phyloP scores from a whole-genome alignment of 92 coral and sea anemone genomes.

The Siderastrea radians region DNA sequence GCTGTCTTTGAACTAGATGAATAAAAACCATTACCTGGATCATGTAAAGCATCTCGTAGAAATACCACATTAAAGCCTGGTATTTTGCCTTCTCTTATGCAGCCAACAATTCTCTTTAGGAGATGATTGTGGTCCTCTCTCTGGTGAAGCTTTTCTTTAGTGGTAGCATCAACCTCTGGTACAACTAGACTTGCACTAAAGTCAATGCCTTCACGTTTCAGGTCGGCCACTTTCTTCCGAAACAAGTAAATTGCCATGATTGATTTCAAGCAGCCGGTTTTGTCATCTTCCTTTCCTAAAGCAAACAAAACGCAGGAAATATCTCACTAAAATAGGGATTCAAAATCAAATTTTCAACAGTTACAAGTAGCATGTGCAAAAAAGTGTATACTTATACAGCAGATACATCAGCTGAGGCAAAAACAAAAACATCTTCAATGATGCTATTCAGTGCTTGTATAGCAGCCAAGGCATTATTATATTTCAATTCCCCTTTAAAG shows the following conservation, averaged over 20 bases:
- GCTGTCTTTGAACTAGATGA: background rate
- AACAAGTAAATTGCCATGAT: constrained; percentile 61
- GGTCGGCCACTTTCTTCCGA: constrained; percentile 11
- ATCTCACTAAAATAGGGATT: too few species aligned
- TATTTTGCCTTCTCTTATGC: constrained; percentile 18
- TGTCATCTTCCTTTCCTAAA: constrained; percentile 58
- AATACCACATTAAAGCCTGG: background rate
- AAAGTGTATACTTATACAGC: too few species aligned
- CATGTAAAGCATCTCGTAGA: constrained; percentile 16
- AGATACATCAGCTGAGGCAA: too few species aligned
- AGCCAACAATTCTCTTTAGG: constrained; percentile 20
- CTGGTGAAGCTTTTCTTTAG: constrained; percentile 38
- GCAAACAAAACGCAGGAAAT: too few species aligned
- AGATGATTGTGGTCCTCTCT: constrained; percentile 49
- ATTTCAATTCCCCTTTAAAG: too few species aligned
- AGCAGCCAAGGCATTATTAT: background rate
- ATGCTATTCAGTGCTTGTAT: too few species aligned
- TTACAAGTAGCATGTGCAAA: too few species aligned
- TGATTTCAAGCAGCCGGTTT: constrained; percentile 50
- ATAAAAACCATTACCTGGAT: background rate
- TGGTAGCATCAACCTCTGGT: constrained; percentile 24
- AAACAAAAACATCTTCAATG: too few species aligned
- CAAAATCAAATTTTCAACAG: too few species aligned
- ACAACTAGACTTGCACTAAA: constrained; percentile 1
- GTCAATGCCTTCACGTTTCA: constrained; percentile 23